Percentiles rank a stretch among this genome's conserved stretches.
These are phyloP conservation scores for Lochmaea crataegi DNA, from an alignment of 2,888 invertebrate species.

Conservation along the genomic window DNA sequence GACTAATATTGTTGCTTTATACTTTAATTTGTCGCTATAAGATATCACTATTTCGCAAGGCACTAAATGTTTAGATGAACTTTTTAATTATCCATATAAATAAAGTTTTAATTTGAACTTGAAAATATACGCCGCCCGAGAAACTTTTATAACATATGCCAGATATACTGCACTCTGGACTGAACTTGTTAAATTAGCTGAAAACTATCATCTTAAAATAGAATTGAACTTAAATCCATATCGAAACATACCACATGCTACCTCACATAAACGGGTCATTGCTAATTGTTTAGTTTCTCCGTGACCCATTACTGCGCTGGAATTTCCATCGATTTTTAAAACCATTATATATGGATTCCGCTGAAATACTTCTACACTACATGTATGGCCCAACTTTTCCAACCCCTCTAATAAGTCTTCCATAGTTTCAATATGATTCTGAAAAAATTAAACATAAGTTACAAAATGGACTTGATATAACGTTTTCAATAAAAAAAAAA, in stretches of 20 bases:
- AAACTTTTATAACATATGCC: too few species aligned
- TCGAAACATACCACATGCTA: constrained; percentile 26
- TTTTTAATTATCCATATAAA: too few species aligned
- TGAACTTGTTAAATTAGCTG: neutral
- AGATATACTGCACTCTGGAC: too few species aligned
- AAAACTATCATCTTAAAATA: neutral
- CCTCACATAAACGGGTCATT: constrained; percentile 24
- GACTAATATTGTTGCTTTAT: too few species aligned
- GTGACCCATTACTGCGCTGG: constrained; percentile 35
- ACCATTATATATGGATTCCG: constrained; percentile 35
- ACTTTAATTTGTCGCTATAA: too few species aligned
- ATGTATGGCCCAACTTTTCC: constrained; percentile 19
- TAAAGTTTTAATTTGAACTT: too few species aligned
- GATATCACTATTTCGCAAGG: too few species aligned
- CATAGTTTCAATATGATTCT: constrained; percentile 23
- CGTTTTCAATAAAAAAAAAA: too few species aligned
- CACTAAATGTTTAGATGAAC: too few species aligned
- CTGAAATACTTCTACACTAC: constrained; percentile 35
- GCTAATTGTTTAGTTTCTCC: constrained; percentile 32
- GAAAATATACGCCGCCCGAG: too few species aligned
- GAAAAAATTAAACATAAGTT: neutral
- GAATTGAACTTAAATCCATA: constrained; percentile 32
- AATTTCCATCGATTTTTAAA: constrained; percentile 31
- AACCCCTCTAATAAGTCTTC: constrained; percentile 35
- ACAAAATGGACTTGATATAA: neutral